These are phyloP conservation scores for Gymnoscelis rufifasciata DNA, from an alignment of 2,888 invertebrate genomes.

Conservation along the genomic window DNA sequence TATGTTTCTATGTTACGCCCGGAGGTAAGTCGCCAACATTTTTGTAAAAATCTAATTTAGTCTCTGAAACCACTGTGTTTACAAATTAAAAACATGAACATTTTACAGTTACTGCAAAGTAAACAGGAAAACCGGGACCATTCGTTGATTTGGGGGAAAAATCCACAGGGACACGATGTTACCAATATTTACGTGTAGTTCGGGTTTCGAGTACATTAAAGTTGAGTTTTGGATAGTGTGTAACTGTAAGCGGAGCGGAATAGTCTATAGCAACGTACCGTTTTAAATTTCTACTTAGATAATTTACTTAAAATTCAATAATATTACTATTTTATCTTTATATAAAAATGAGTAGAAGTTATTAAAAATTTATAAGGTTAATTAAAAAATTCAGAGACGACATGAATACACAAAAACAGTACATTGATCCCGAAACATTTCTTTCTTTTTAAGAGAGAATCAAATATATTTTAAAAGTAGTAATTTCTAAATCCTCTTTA, in stretches of 20 bases:
- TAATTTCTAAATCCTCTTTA: too few species aligned
- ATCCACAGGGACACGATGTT: conserved; percentile 32
- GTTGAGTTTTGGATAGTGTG: not conserved
- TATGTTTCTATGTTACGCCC: too few species aligned
- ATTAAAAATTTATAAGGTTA: too few species aligned
- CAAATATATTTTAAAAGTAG: too few species aligned
- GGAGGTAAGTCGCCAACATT: not conserved
- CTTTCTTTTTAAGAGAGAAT: too few species aligned
- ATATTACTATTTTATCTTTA: not conserved
- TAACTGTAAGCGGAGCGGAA: conserved; percentile 2
- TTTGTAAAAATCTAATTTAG: conserved; percentile 24
- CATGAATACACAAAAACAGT: too few species aligned
- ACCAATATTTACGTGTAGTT: conserved; percentile 47
- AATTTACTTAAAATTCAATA: not conserved
- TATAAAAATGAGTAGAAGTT: too few species aligned
- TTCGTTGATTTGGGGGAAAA: conserved; percentile 31
- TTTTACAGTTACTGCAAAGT: conserved; percentile 12
- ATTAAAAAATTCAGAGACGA: too few species aligned
- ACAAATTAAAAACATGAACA: conserved; percentile 18
- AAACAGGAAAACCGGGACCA: conserved; percentile 18
- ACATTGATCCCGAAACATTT: too few species aligned
- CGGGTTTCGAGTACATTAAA: conserved; percentile 38
- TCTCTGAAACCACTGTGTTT: conserved; percentile 20
- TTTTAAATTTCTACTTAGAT: not conserved
- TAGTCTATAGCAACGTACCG: too few species aligned